A percentile compares a stretch with the other conserved stretches of the same genome.
Evolutionary conservation across 2,888 invertebrate species (phyloP).

Genomic region (Pandemis heparana): DNA sequence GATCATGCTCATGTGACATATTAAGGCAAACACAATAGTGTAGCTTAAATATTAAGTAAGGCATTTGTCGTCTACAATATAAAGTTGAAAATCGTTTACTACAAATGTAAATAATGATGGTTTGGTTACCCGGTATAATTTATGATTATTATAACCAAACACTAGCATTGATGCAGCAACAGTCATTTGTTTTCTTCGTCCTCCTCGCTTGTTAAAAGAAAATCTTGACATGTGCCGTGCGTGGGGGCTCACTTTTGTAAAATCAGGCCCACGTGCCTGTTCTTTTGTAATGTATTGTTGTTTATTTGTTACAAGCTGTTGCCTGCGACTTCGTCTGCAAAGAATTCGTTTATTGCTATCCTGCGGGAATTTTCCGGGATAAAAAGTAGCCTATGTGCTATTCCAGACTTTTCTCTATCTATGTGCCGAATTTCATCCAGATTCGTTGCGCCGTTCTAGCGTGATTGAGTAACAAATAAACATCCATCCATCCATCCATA

Average conservation of each 20-base stretch:
- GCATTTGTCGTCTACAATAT: background rate
- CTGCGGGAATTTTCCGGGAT: too few species aligned
- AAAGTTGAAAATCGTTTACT: slow-evolving; percentile 41
- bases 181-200: slow-evolving; percentile 70
- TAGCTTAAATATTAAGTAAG: slow-evolving; percentile 7
- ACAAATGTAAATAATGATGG: slow-evolving; percentile 42
- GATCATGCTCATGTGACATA: slow-evolving; percentile 52
- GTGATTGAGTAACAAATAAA: too few species aligned
- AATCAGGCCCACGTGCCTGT: slow-evolving; percentile 64
- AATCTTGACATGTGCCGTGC: slow-evolving; percentile 64
- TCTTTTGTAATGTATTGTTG: slow-evolving; percentile 72
- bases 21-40: slow-evolving; percentile 43
- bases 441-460: too few species aligned
- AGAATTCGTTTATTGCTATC: too few species aligned
- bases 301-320: slow-evolving; percentile 62
- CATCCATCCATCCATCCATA: too few species aligned
- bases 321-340: too few species aligned
- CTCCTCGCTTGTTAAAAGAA: slow-evolving; percentile 69
- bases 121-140: slow-evolving; percentile 55
- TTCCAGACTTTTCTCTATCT: too few species aligned
- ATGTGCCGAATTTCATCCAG: too few species aligned
- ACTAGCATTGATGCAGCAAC: slow-evolving; percentile 61
- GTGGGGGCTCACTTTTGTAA: slow-evolving; percentile 73
- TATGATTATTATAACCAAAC: slow-evolving; percentile 69
- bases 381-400: too few species aligned